Percentiles rank a stretch among this genome's conserved stretches.
phyloP scores from a whole-genome alignment of 2,888 invertebrate species.

The Mesorhabditis belari region DNA sequence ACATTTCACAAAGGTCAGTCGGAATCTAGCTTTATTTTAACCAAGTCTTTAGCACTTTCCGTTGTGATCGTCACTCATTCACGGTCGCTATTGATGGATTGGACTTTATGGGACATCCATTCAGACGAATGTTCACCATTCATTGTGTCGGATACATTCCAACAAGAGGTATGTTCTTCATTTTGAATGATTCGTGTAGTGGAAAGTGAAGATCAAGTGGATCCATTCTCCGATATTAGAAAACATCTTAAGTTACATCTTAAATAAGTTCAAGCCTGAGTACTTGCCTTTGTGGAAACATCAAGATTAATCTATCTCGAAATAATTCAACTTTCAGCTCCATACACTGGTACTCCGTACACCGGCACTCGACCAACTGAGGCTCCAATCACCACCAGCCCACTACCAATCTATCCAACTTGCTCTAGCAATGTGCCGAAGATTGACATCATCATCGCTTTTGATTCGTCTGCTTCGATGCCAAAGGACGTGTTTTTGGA shows the following conservation, averaged over 20 bases:
- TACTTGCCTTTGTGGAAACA: too few relatives aligned
- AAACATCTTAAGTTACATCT: too few relatives aligned
- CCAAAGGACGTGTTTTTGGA: not conserved
- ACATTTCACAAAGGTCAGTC: conserved; percentile 16
- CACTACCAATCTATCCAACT: conserved; percentile 5
- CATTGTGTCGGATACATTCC: conserved; percentile 25
- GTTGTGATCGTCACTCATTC: conserved; percentile 21
- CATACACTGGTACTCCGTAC: conserved; percentile 2
- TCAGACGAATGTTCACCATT: conserved; percentile 27
- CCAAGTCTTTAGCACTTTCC: conserved; percentile 18
- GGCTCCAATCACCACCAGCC: not conserved
- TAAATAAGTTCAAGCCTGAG: too few relatives aligned
- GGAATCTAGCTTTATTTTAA: not conserved
- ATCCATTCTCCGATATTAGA: too few relatives aligned
- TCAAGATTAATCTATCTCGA: too few relatives aligned
- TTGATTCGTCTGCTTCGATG: conserved; percentile 16
- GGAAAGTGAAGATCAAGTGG: too few relatives aligned
- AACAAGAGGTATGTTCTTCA: not conserved
- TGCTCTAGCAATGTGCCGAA: conserved; percentile 5
- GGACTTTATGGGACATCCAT: conserved; percentile 33
- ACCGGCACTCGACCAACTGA: not conserved
- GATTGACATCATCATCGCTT: conserved; percentile 17
- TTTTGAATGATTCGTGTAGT: not conserved
- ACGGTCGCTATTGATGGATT: conserved; percentile 28
- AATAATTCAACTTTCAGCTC: conserved; percentile 7